phyloP scores from a whole-genome alignment of 1,140 invertebrate species.

The Aphaenogaster rudis region DNA sequence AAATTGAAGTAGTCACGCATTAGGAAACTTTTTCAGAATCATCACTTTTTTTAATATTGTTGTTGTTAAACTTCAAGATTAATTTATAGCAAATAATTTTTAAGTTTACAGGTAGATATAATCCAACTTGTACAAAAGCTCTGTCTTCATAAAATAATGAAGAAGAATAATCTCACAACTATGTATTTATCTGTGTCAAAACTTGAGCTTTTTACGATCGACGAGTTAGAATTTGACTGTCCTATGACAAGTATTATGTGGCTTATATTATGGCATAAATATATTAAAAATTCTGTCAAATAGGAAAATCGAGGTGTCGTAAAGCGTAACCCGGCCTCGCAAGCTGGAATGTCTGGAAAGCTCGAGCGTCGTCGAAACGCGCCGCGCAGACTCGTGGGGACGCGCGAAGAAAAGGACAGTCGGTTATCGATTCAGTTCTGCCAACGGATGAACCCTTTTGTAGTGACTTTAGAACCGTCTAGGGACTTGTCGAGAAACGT shows the following conservation, averaged over 20 bases:
- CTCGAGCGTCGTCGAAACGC: slow-evolving; percentile 56
- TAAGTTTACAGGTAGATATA: not conserved
- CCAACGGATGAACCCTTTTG: slow-evolving; percentile 74
- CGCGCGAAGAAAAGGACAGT: slow-evolving; percentile 74
- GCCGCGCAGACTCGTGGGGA: slow-evolving; percentile 78
- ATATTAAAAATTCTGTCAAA: too few species aligned
- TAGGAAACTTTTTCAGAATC: not conserved
- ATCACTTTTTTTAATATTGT: not conserved
- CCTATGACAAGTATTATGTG: not conserved
- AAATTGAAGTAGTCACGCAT: not conserved
- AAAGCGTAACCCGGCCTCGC: slow-evolving; percentile 65
- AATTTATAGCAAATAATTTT: not conserved
- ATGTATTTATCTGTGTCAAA: not conserved
- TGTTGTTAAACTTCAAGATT: not conserved
- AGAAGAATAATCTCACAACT: not conserved
- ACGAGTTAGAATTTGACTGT: not conserved
- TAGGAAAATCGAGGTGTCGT: slow-evolving; percentile 1
- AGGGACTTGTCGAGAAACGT: slow-evolving; percentile 63
- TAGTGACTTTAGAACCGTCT: slow-evolving; percentile 72
- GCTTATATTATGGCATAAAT: not conserved
- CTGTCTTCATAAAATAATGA: not conserved
- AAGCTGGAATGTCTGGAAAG: slow-evolving; percentile 72
- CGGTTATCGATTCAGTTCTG: slow-evolving; percentile 80
- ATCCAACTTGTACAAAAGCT: not conserved
- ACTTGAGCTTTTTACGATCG: not conserved